Evolutionary conservation across 2,797 vertebrate genomes (phyloP).

Genomic region (Hypotaenidia okinawae): DNA sequence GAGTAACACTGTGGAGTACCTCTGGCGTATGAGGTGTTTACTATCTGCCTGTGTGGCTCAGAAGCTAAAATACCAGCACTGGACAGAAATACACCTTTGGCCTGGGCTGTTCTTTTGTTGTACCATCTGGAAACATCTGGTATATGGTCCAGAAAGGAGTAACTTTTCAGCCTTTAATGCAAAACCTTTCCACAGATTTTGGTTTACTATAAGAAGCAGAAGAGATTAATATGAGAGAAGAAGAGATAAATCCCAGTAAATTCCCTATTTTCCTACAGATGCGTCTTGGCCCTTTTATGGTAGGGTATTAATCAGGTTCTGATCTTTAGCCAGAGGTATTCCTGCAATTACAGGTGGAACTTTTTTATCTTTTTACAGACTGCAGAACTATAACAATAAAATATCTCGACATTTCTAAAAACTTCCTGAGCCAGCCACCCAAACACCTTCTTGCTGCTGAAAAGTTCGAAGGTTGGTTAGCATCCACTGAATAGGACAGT

Average conservation of each 20-base stretch:
- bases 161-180: background rate
- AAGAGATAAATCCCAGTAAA: background rate
- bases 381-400: background rate
- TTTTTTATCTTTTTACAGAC: background rate
- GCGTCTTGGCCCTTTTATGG: background rate
- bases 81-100: background rate
- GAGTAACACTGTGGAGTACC: background rate
- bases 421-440: background rate
- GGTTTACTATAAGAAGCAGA: background rate
- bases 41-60: background rate
- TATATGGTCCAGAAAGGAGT: background rate
- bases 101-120: background rate
- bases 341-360: background rate
- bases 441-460: background rate
- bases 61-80: background rate
- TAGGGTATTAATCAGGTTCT: background rate
- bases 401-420: background rate
- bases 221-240: background rate
- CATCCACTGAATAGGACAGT: background rate
- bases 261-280: background rate
- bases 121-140: background rate
- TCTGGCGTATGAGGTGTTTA: background rate
- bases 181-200: background rate
- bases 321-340: background rate
- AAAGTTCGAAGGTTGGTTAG: background rate